Evolutionary conservation across 1,140 invertebrate species (phyloP).

Genomic region (Leptinotarsa texana): DNA sequence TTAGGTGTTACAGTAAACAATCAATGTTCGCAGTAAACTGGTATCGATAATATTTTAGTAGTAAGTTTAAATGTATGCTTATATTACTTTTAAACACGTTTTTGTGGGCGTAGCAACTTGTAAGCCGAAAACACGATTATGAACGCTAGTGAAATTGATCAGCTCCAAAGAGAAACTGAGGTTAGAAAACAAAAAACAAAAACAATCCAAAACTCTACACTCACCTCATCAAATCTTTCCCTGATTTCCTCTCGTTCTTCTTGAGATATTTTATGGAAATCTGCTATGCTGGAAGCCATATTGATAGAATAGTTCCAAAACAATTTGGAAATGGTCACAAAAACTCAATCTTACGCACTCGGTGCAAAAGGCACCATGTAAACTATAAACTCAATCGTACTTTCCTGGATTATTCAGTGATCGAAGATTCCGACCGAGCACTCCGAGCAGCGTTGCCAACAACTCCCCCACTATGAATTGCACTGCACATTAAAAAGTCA

Average conservation of each 20-base stretch:
- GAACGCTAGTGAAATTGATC: not conserved
- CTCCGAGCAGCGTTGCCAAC: slow-evolving; percentile 1
- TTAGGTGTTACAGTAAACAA: not conserved
- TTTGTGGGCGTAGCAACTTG: slow-evolving; percentile 9
- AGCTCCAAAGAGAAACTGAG: slow-evolving; percentile 8
- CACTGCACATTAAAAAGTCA: no score
- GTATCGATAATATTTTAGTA: not conserved
- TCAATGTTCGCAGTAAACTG: not conserved
- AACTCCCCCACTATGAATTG: slow-evolving; percentile 1
- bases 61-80: not conserved
- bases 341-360: slow-evolving; percentile 27
- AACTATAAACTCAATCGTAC: slow-evolving; percentile 2
- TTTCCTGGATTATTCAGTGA: not conserved
- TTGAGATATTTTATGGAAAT: slow-evolving; percentile 46
- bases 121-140: not conserved
- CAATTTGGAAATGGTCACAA: slow-evolving; percentile 22
- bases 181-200: slow-evolving; percentile 16
- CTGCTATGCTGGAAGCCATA: slow-evolving; percentile 41
- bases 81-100: slow-evolving; percentile 13
- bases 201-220: slow-evolving; percentile 30
- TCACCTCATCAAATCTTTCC: slow-evolving; percentile 53
- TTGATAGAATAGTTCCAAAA: slow-evolving; percentile 28
- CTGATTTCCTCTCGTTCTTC: slow-evolving; percentile 54
- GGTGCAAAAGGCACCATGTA: slow-evolving; percentile 30
- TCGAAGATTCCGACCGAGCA: not conserved